Evolutionary conservation across 2,113 vertebrate species (phyloP).

Genomic region (Brachirus orientalis): DNA sequence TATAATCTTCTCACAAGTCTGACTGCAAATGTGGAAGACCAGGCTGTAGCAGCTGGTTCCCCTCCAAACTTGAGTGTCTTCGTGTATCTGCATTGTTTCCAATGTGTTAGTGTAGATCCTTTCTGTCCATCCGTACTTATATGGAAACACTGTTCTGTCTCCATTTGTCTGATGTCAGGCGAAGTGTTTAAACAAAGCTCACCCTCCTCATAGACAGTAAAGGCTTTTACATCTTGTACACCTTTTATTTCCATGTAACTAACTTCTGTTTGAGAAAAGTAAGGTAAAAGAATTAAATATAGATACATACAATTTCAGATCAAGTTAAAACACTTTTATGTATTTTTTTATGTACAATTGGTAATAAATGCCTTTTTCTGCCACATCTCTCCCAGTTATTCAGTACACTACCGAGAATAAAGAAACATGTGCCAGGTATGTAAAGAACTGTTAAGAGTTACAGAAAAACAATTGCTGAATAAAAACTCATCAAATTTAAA

Average conservation of each 20-base stretch:
- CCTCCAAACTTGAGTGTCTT: constrained; percentile 19
- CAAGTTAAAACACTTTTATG: too few relatives aligned
- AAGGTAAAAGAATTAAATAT: too few relatives aligned
- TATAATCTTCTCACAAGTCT: too few relatives aligned
- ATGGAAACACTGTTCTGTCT: constrained; percentile 14
- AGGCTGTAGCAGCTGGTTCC: constrained; percentile 54
- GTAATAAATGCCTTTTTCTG: not conserved
- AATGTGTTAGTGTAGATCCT: not conserved
- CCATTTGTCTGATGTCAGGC: not conserved
- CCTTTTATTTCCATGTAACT: too few relatives aligned
- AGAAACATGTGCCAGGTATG: constrained; percentile 85
- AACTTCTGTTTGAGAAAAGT: too few relatives aligned
- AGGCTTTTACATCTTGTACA: too few relatives aligned
- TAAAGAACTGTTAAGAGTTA: not conserved
- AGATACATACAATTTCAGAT: too few relatives aligned
- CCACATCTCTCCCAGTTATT: constrained; percentile 79
- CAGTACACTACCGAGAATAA: constrained; percentile 83
- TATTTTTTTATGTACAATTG: not conserved
- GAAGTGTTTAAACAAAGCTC: too few relatives aligned
- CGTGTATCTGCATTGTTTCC: constrained; percentile 15
- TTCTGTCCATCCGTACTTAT: not conserved
- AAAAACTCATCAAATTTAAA: not conserved
- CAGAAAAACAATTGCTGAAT: too few relatives aligned
- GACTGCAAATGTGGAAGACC: constrained; percentile 11
- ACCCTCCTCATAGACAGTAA: too few relatives aligned